Percentiles rank a stretch among this genome's conserved stretches.
Evolutionary conservation across 2,888 invertebrate genomes (phyloP).

Genomic region (Tetragonula carbonaria): DNA sequence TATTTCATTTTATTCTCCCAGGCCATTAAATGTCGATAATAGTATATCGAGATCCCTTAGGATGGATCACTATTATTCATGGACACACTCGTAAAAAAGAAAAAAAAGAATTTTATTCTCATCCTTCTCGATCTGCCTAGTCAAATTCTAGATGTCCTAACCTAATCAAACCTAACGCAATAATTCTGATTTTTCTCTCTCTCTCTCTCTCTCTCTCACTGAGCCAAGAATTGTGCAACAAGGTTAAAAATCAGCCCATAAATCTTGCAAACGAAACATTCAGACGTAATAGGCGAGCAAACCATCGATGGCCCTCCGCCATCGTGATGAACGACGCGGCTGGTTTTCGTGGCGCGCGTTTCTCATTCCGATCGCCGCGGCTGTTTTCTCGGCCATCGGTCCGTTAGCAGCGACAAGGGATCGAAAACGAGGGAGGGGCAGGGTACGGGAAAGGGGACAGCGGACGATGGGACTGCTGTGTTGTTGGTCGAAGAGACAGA

Average conservation of each 20-base stretch:
- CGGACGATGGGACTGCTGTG: no score
- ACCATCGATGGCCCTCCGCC: neutral
- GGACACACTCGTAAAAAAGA: no score
- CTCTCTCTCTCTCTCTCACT: accelerated
- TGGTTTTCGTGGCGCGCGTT: conserved; percentile 48
- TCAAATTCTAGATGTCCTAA: no score
- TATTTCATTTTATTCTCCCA: neutral
- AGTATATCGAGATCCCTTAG: no score
- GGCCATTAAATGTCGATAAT: no score
- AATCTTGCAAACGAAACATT: neutral
- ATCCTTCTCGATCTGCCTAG: no score
- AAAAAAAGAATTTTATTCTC: no score
- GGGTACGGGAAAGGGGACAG: neutral
- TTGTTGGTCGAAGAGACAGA: neutral
- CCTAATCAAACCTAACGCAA: no score
- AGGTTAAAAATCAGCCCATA: neutral
- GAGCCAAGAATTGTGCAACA: no score
- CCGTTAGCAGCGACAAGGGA: conserved; percentile 36
- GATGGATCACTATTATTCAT: no score
- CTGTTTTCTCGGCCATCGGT: conserved; percentile 48
- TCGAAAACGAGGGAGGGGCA: neutral
- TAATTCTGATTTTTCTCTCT: no score
- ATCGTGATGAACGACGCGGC: conserved; percentile 2
- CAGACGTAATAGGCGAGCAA: neutral
- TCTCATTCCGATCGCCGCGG: conserved; percentile 42